Evolutionary conservation across 2,888 invertebrate genomes (phyloP).

Genomic region (Oscheius onirici): DNA sequence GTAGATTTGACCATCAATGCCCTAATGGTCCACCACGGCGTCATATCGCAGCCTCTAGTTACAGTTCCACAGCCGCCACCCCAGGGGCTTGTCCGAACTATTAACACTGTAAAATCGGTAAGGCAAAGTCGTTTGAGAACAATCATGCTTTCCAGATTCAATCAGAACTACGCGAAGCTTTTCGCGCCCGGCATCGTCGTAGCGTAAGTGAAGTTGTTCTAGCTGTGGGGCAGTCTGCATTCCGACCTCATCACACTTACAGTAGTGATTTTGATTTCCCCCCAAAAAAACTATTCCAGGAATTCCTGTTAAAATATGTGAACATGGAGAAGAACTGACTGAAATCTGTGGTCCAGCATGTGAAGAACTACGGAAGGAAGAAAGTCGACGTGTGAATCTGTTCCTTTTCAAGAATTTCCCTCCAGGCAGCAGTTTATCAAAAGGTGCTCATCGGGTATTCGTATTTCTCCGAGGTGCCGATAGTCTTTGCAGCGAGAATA

Average conservation of each 20-base stretch:
- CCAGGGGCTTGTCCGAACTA: conserved; percentile 12
- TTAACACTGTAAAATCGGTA: conserved; percentile 12
- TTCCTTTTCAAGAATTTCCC: conserved; percentile 23
- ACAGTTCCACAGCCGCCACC: conserved; percentile 26
- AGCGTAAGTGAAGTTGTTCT: conserved; percentile 24
- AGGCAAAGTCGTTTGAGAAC: too few relatives aligned
- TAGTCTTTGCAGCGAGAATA: conserved; percentile 22
- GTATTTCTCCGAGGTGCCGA: conserved; percentile 12
- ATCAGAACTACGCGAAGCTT: conserved; percentile 22
- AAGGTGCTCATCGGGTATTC: conserved; percentile 12
- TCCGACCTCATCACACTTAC: conserved; percentile 23
- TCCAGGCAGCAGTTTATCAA: not conserved
- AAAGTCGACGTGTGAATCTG: conserved; percentile 25
- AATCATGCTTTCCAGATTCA: conserved; percentile 28
- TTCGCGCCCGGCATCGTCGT: conserved; percentile 25
- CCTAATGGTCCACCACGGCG: conserved; percentile 26
- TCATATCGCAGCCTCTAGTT: conserved; percentile 19
- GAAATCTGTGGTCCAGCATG: conserved; percentile 20
- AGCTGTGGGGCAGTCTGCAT: conserved; percentile 22
- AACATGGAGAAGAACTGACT: conserved; percentile 8
- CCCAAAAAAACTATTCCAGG: too few relatives aligned
- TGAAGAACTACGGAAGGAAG: conserved; percentile 15
- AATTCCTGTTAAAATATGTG: conserved; percentile 24
- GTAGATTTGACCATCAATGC: conserved; percentile 31
- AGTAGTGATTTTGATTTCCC: conserved; percentile 7